These are phyloP conservation scores for Microvelia longipes DNA, from an alignment of 1,140 invertebrate species.

Conservation along the genomic window DNA sequence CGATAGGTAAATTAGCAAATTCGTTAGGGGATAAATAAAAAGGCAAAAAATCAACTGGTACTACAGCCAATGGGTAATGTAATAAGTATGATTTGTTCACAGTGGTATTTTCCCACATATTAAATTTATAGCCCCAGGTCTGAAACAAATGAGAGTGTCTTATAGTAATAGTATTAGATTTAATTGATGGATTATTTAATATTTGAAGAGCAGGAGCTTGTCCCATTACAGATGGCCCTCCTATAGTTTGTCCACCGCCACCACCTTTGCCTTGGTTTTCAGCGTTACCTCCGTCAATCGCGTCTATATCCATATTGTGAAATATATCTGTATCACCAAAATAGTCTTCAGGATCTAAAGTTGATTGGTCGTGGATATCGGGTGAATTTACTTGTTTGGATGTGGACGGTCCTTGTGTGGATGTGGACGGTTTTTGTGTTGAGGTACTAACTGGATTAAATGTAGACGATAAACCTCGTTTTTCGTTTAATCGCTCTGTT, in stretches of 20 bases:
- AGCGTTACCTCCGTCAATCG: background rate
- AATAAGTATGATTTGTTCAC: background rate
- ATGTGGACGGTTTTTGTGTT: background rate
- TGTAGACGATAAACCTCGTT: background rate
- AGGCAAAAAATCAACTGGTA: constrained; percentile 14
- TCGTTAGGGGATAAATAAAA: constrained; percentile 14
- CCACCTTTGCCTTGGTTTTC: background rate
- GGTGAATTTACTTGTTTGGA: no score
- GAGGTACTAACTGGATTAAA: background rate
- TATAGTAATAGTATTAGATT: background rate
- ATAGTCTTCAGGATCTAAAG: background rate
- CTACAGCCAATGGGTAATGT: constrained; percentile 8
- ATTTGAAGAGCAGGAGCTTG: background rate
- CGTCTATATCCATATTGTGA: background rate
- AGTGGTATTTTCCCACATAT: background rate
- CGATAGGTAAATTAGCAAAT: constrained; percentile 9
- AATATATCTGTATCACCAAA: background rate
- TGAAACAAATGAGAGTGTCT: constrained; percentile 5
- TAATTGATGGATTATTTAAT: background rate
- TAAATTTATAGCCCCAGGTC: constrained; percentile 1
- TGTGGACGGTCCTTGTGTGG: background rate
- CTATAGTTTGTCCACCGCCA: background rate
- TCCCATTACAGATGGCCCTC: constrained; percentile 1
- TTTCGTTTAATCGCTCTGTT: background rate
- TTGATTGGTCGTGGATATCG: background rate